Percentiles rank a stretch among this genome's conserved stretches.
Evolutionary conservation across 2,113 vertebrate species (phyloP).

Genomic region (Odontesthes bonariensis): DNA sequence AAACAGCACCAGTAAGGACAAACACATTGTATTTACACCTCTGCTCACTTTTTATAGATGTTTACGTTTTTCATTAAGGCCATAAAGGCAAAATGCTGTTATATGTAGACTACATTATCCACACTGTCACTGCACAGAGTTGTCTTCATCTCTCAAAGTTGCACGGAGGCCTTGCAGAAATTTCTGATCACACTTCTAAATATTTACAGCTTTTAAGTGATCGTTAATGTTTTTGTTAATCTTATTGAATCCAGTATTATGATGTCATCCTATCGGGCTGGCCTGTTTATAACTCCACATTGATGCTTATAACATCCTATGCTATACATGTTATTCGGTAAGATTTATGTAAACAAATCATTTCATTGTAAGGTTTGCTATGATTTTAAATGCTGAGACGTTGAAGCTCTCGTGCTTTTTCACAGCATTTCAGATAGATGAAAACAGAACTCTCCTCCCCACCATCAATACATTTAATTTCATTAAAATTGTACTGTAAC

Average conservation of each 20-base stretch:
- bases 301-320: no score
- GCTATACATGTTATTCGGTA: background rate
- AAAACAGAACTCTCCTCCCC: conserved; percentile 41
- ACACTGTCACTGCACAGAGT: background rate
- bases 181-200: background rate
- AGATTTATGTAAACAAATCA: background rate
- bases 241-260: background rate
- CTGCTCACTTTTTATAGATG: background rate
- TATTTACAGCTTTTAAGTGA: background rate
- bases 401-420: background rate
- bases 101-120: background rate
- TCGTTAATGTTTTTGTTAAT: background rate
- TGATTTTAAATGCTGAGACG: background rate
- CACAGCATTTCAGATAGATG: conserved; percentile 9
- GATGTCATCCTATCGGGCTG: no score
- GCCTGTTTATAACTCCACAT: no score
- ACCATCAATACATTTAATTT: conserved; percentile 75
- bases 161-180: conserved; percentile 15
- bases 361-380: background rate
- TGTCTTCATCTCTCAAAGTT: background rate
- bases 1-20: background rate
- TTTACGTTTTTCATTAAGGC: background rate
- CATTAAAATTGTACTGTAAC: conserved; percentile 82
- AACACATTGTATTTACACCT: background rate
- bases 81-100: no score